These are phyloP conservation scores for Sabatieria punctata DNA, from an alignment of 2,888 invertebrate species.

Conservation along the genomic window DNA sequence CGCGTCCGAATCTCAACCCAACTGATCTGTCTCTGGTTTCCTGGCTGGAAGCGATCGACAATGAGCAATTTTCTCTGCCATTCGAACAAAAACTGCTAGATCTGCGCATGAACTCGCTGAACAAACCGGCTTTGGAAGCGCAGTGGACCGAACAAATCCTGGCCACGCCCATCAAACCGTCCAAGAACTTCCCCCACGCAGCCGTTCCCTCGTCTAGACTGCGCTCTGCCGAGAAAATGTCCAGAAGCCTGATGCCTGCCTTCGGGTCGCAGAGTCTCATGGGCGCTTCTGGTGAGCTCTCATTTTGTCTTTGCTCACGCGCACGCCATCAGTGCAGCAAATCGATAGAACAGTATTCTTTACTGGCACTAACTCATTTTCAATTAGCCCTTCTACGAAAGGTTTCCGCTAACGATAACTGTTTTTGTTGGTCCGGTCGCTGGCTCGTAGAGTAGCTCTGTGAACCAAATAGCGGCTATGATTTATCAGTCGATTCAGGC, in stretches of 20 bases:
- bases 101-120: constrained; percentile 58
- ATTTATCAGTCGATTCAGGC: too few relatives aligned
- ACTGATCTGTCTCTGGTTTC: constrained; percentile 77
- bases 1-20: constrained; percentile 38
- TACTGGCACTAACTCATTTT: too few relatives aligned
- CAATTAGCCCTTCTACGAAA: too few relatives aligned
- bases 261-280: too few relatives aligned
- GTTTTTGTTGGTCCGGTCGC: too few relatives aligned
- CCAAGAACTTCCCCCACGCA: constrained; percentile 72
- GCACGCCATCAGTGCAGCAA: too few relatives aligned
- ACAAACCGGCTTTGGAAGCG: constrained; percentile 75
- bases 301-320: too few relatives aligned
- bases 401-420: too few relatives aligned
- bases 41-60: constrained; percentile 81
- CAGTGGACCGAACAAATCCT: constrained; percentile 95
- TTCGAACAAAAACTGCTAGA: constrained; percentile 68
- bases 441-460: too few relatives aligned
- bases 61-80: constrained; percentile 76
- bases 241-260: constrained; percentile 47
- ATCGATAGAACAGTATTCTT: too few relatives aligned
- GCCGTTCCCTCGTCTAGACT: constrained; percentile 80
- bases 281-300: too few relatives aligned
- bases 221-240: constrained; percentile 68
- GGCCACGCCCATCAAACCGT: constrained; percentile 82
- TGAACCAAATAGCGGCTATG: too few relatives aligned